Base-by-base conservation (phyloP, 2,888 invertebrate species). In the Torymus auratus region DNA sequence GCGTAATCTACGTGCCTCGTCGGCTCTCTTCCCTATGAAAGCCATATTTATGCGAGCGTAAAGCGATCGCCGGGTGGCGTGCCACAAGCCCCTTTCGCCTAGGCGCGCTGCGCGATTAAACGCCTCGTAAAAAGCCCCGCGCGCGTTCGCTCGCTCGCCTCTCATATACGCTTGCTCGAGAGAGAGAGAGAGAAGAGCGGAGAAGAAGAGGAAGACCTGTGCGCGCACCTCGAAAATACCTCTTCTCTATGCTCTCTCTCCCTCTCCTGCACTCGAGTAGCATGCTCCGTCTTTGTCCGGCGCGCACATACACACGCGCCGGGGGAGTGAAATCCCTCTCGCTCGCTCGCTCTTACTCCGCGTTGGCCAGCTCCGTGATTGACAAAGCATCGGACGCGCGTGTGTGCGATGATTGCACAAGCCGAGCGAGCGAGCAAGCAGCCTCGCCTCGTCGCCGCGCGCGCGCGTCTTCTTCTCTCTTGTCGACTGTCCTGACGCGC, bases 101-200 rank as follows among this genome's bases (percentile, higher is more conserved):
- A 75, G 67, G 70, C 41, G 15, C 71, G 58, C 41, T 41, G 41
- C 60, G 61, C 76, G 80, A 72, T 68, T 77, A 77, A 81, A 77
- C 81, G 77, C 69, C 81, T 81, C 81, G 81, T 81, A 81, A 81
- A 81, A 81, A 81, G 81, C 60, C 56, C n/a, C 56, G 65, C 50
- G 65, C 58, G n/a, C 23, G 53, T 64, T 71, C 20, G 13, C 55
- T 23, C 68, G 55, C 13, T 55, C 68, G 11, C 10, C 20, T 17
- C 64, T 15, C 58, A 2, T n/a, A 2, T 52, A 2, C 15, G 28
- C 17, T 64, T 58, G 60, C 61, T 1, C 10, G 15, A 53, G 53
- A 53, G 52, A 65, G 13, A 71, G 15, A 53, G 52, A 65, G 13
- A 71, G 15, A 10, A 7, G 41, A 5, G 41, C 7, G 7, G 28